Base-by-base conservation (phyloP, 2,113 vertebrate genomes). In the Oostethus manadensis region DNA sequence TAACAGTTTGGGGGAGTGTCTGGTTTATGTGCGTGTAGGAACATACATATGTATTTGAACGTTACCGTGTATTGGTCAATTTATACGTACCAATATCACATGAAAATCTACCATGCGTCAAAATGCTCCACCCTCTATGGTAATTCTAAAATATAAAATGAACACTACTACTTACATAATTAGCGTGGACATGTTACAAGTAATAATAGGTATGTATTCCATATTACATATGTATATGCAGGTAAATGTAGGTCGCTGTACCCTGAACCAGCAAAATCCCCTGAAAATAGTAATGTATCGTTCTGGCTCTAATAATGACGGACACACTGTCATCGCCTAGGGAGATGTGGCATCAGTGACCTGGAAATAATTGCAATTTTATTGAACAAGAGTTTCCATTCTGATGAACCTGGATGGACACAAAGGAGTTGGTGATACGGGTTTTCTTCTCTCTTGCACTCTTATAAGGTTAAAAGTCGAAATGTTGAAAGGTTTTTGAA, bases 331-430 rank as follows among this genome's bases (percentile, higher is more conserved):
- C 61, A 10, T 66, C 16, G 83, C 77, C 72, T 23, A 58, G 29
- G 68, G 80, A 68, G 33, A 70, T 68, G 60, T 66, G 71, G 40
- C 42, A 47, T 33, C 77, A 43, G 17, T 82, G 84, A 84, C 83
- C 80, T 84, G 85, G 78, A 81, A 78, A 62, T 84, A 55, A 81
- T 80, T 29, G 16, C 22, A 10, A 18, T 43, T 73, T 21, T 64
- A 82, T 80, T 66, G 78, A 80, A 66, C 62, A 45, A 15, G 29
- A 73, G 71, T 76, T 83, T 84, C 78, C 78, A 66, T 73, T 68
- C 57, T 58, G 63, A 77, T 66, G 60, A 66, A 57, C 5, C 13
- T 5, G 8, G 20, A 33, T 72, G 63, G 21, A 6, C 53, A 61
- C 53, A 53, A 9, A 21, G 48, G 10, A 60, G 60, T 43, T 51